phyloP scores from a whole-genome alignment of 2,113 vertebrate genomes.

The Shinisaurus crocodilurus region DNA sequence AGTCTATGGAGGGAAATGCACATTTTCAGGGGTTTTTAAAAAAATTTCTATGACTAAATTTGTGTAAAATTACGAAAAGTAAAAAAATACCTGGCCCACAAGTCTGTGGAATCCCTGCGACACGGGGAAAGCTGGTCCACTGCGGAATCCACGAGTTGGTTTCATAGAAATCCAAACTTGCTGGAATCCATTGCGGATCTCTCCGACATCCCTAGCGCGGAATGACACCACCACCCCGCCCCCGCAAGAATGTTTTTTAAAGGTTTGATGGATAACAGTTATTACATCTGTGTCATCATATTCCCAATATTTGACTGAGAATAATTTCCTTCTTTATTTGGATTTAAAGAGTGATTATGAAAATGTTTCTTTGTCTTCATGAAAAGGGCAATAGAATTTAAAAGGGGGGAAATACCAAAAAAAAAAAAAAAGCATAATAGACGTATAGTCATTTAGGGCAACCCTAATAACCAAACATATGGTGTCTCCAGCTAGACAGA shows the following conservation, averaged over 20 bases:
- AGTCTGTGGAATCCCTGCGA: no score
- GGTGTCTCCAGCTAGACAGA: constrained; percentile 17
- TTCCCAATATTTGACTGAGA: neutral
- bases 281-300: constrained; percentile 48
- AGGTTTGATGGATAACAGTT: constrained; percentile 49
- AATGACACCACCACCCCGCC: constrained; percentile 14
- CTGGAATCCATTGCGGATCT: no score
- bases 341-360: neutral
- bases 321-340: neutral
- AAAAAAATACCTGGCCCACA: no score
- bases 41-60: no score
- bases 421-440: constrained; percentile 28
- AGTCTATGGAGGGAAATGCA: no score
- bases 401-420: no score
- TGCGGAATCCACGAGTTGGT: no score
- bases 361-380: neutral
- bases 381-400: neutral
- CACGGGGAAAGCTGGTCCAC: no score
- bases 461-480: constrained; percentile 15
- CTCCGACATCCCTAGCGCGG: neutral
- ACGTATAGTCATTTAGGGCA: constrained; percentile 10
- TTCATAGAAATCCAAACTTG: no score
- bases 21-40: no score
- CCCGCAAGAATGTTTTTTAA: constrained; percentile 13
- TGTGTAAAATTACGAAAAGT: no score